These are phyloP conservation scores for Glyphotaelius pellucidus DNA, from an alignment of 2,888 invertebrate species.

Conservation along the genomic window DNA sequence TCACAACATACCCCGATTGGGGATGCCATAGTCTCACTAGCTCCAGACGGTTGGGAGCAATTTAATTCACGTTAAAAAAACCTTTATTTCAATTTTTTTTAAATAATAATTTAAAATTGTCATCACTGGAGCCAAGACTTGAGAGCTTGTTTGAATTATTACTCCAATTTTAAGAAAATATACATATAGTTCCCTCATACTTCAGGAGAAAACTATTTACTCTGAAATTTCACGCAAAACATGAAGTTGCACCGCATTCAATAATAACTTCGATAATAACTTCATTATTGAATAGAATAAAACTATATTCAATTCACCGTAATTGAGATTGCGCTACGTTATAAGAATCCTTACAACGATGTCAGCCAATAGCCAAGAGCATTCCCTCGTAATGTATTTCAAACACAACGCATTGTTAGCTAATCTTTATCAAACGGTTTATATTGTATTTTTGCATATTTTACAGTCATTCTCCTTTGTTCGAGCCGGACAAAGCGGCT, in stretches of 20 bases:
- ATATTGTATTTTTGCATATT: background rate
- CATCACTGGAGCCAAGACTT: too few relatives aligned
- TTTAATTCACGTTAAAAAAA: too few relatives aligned
- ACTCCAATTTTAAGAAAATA: too few relatives aligned
- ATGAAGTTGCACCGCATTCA: background rate
- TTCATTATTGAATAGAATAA: background rate
- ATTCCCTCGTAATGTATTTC: background rate
- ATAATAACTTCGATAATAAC: background rate
- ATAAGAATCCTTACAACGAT: background rate
- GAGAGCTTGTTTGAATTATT: too few relatives aligned
- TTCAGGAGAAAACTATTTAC: background rate
- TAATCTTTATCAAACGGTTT: conserved; percentile 5
- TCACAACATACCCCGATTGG: too few relatives aligned
- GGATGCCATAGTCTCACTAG: too few relatives aligned
- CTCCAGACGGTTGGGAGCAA: too few relatives aligned
- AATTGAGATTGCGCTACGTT: background rate
- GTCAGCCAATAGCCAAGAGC: background rate
- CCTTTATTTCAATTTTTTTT: too few relatives aligned
- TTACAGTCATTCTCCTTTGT: background rate
- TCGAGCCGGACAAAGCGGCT: background rate
- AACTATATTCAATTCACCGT: background rate
- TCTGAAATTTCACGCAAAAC: background rate
- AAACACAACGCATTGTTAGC: background rate
- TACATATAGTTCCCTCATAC: background rate
- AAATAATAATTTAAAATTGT: too few relatives aligned